Evolutionary conservation across 1,140 invertebrate genomes (phyloP).

Genomic region (Tetramorium alpestre): DNA sequence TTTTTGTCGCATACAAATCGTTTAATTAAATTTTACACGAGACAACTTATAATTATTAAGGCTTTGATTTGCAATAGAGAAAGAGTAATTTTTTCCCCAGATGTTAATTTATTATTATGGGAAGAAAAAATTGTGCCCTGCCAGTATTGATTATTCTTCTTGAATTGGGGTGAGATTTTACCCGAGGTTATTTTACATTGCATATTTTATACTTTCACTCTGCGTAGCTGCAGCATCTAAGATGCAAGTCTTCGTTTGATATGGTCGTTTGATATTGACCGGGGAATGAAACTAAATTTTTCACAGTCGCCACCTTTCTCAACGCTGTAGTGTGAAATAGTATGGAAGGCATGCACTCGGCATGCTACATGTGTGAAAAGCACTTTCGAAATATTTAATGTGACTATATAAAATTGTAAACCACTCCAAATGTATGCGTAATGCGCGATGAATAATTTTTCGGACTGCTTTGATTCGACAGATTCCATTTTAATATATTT

Average conservation of each 20-base stretch:
- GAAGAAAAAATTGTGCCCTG: not conserved
- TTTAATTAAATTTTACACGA: not conserved
- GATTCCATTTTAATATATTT: not conserved
- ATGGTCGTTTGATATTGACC: conserved; percentile 26
- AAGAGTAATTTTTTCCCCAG: not conserved
- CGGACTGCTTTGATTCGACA: not conserved
- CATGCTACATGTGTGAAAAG: not conserved
- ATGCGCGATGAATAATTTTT: conserved; percentile 3
- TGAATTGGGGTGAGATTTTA: conserved; percentile 14
- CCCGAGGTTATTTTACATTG: not conserved
- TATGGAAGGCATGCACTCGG: not conserved
- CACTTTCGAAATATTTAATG: conserved; percentile 33
- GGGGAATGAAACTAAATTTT: conserved; percentile 44
- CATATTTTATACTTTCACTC: conserved; percentile 12
- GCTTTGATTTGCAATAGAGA: not conserved
- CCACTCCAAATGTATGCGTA: not conserved
- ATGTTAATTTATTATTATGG: conserved; percentile 18
- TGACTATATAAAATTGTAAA: not conserved
- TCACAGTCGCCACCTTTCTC: conserved; percentile 11
- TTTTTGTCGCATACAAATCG: not conserved
- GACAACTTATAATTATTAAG: not conserved
- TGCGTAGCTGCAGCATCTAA: not conserved
- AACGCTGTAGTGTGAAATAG: not conserved
- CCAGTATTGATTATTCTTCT: not conserved
- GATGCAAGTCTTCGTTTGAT: conserved; percentile 36